These are phyloP conservation scores for Cerastis leucographa DNA, from an alignment of 2,888 invertebrate genomes.

Conservation along the genomic window DNA sequence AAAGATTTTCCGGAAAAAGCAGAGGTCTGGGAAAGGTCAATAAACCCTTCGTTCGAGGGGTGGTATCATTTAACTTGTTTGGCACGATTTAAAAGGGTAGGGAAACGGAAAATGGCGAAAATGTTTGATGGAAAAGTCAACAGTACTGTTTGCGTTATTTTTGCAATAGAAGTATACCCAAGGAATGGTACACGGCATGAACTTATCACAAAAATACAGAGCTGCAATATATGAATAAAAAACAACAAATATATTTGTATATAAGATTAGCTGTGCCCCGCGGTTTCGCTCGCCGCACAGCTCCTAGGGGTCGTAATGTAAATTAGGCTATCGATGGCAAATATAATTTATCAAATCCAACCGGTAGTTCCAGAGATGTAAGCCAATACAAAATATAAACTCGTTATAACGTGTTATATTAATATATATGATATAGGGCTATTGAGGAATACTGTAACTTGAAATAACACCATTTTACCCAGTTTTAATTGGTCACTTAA, in stretches of 20 bases:
- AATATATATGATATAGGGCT: not conserved
- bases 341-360: not conserved
- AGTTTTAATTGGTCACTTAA: constrained; percentile 1
- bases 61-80: constrained; percentile 37
- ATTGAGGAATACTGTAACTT: not conserved
- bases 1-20: constrained; percentile 43
- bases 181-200: not conserved
- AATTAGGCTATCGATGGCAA: not conserved
- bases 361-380: not conserved
- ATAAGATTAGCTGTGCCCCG: not conserved
- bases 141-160: not conserved
- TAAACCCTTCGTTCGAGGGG: constrained; percentile 47
- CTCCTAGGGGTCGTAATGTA: not conserved
- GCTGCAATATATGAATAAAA: not conserved
- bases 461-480: constrained; percentile 5
- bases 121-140: not conserved
- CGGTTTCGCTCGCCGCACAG: not conserved
- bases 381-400: not conserved
- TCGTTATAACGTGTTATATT: not conserved
- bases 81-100: constrained; percentile 17
- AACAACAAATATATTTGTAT: not conserved
- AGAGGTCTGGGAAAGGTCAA: constrained; percentile 52
- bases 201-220: not conserved
- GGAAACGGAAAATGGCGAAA: not conserved
- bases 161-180: not conserved